These are phyloP conservation scores for Coranthus polyacanthus DNA, from an alignment of 2,797 vertebrate genomes.

Conservation along the genomic window DNA sequence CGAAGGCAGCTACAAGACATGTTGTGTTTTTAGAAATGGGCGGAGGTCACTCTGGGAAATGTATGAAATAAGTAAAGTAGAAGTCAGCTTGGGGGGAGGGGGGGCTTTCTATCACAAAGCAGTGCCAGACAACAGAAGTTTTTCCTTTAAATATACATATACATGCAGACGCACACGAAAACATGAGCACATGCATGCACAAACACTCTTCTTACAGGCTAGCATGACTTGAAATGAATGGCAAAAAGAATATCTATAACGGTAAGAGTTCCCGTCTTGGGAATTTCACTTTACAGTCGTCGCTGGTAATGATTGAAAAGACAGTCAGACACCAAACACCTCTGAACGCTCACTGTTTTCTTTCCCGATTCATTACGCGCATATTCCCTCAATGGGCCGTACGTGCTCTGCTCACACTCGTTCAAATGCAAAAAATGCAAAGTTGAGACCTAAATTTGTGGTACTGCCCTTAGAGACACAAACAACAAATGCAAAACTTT, in stretches of 20 bases:
- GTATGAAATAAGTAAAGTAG: constrained; percentile 14
- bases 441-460: constrained; percentile 44
- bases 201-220: constrained; percentile 17
- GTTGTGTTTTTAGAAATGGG: neutral
- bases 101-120: constrained; percentile 2
- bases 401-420: constrained; percentile 32
- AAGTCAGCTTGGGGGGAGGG: constrained; percentile 3
- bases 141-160: neutral
- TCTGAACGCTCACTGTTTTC: constrained; percentile 61
- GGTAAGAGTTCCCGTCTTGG: constrained; percentile 39
- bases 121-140: neutral
- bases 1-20: constrained; percentile 12
- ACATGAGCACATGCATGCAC: neutral
- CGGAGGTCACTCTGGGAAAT: constrained; percentile 16
- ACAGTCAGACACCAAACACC: constrained; percentile 58
- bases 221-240: constrained; percentile 11
- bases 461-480: constrained; percentile 24
- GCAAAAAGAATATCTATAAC: constrained; percentile 39
- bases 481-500: constrained; percentile 58
- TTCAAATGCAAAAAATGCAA: constrained; percentile 31
- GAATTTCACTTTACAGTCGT: constrained; percentile 51
- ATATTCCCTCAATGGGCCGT: constrained; percentile 44
- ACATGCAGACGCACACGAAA: neutral
- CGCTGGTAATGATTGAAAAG: constrained; percentile 64
- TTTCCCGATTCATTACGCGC: constrained; percentile 62